Conservation (phyloP, 2,797 vertebrate species). For the Gambelia wislizenii region DNA sequence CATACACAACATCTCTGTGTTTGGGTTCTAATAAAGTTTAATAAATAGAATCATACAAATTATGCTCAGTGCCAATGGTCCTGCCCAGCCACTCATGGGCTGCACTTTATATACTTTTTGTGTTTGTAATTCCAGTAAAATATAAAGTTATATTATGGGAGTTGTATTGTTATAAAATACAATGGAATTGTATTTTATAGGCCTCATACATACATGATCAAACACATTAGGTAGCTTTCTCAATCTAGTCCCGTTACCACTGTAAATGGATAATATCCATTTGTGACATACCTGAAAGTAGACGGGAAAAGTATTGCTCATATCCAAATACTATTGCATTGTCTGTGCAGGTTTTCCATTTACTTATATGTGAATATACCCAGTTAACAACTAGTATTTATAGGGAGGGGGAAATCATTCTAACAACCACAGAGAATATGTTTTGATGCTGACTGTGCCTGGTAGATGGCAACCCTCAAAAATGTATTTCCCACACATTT, state of each 20-base stretch:
- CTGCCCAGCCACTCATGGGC: not conserved
- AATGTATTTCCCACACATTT: slow-evolving; percentile 70
- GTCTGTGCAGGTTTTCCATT: slow-evolving; percentile 59
- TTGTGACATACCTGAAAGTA: slow-evolving; percentile 55
- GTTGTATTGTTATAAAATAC: not conserved
- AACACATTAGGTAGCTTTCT: slow-evolving; percentile 52
- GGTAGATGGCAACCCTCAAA: slow-evolving; percentile 67
- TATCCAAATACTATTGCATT: slow-evolving; percentile 67
- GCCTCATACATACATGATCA: slow-evolving; percentile 37
- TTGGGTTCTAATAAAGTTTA: not conserved
- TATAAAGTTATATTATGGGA: not conserved
- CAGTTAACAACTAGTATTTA: slow-evolving; percentile 65
- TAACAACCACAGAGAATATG: slow-evolving; percentile 53
- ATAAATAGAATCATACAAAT: not conserved
- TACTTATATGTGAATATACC: slow-evolving; percentile 1
- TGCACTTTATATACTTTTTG: not conserved
- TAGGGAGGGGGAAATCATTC: slow-evolving; percentile 42
- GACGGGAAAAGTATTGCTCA: slow-evolving; percentile 56
- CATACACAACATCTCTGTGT: not conserved
- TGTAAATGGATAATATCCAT: slow-evolving; percentile 30
- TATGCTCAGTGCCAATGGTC: no score
- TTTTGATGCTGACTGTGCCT: slow-evolving; percentile 62
- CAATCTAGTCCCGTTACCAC: slow-evolving; percentile 44
- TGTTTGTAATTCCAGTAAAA: not conserved
- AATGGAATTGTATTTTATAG: not conserved